Percentiles rank a stretch among this genome's conserved stretches.
Evolutionary conservation across 1,140 invertebrate genomes (phyloP).

Genomic region (Zaprionus taronus): DNA sequence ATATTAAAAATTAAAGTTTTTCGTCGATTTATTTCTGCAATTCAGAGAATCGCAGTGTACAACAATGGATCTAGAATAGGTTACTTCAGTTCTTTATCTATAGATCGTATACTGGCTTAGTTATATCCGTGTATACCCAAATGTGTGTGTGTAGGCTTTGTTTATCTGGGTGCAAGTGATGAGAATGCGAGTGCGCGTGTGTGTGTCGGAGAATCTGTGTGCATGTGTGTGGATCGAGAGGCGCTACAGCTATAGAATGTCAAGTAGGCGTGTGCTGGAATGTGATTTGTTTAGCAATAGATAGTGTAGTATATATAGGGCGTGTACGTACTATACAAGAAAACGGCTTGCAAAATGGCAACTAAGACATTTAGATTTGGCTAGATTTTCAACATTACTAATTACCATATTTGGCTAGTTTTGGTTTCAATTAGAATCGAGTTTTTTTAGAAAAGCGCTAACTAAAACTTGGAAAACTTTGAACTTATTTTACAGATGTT

Average conservation of each 20-base stretch:
- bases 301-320: slow-evolving; percentile 25
- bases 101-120: neutral
- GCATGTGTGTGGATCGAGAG: slow-evolving; percentile 50
- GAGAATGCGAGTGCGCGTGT: slow-evolving; percentile 44
- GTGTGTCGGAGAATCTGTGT: slow-evolving; percentile 27
- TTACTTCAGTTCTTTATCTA: neutral
- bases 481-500: slow-evolving; percentile 64
- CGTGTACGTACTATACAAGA: slow-evolving; percentile 45
- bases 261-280: slow-evolving; percentile 29
- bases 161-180: slow-evolving; percentile 46
- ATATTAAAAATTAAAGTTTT: neutral
- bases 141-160: slow-evolving; percentile 25
- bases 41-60: neutral
- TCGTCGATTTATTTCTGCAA: neutral
- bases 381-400: slow-evolving; percentile 54
- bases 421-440: slow-evolving; percentile 40
- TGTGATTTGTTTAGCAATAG: slow-evolving; percentile 6
- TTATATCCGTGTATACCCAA: neutral
- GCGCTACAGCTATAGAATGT: slow-evolving; percentile 55
- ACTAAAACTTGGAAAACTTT: slow-evolving; percentile 67
- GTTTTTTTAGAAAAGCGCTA: slow-evolving; percentile 64
- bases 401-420: slow-evolving; percentile 47
- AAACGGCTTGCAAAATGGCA: slow-evolving; percentile 68
- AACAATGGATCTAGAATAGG: neutral
- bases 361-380: slow-evolving; percentile 73